Evolutionary conservation across 53 echinoderm and acorn worm genomes (phyloP), one percentile per base, ranked within the genome.

Genomic region (Crossaster papposus): DNA sequence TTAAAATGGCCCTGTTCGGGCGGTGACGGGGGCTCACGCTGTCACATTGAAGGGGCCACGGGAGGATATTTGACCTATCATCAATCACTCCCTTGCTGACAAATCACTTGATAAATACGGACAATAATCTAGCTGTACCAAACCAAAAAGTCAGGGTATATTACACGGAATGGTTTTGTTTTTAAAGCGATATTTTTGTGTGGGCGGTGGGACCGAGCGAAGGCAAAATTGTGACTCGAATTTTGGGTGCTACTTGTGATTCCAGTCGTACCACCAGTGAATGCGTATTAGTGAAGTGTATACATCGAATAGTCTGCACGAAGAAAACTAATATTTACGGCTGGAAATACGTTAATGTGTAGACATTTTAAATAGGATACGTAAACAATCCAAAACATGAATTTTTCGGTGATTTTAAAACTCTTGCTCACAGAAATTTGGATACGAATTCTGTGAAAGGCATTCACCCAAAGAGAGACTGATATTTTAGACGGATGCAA

Each of bases 71-170:
- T 77, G 72, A 35, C 11, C 75, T 1, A 2, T 63, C 77, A 87
- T 87, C 87, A 87, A 87, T 87, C 87, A 87, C 77, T 26, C 36
- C n/a, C 2, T 9, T 10, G 30, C 85, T 75, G 76, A 87, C 87
- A 77, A 87, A 87, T 75, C 64, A 36, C 58, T 87, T 24, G 76
- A 87, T 87, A 87, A 87, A 54, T 75, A 62, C 36, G 31, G 35
- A 87, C 87, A 32, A 77, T 76, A 54, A 77, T 87, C 58, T 63
- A 24, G 26, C 37, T 14, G 68, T 65, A 26, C 20, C 44, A 0
- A 44, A 44, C 5, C 5, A 44, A 44, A 44, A 38, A 38, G 2
- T 38, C 2, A 81, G 44, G 6, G 44, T 44, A 5, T 44, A 44
- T 44, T n/a, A n/a, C n/a, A n/a, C n/a, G 68, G 68, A 0, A 28